Conservation (phyloP, 92 coral and sea anemone genomes). For the Parazoanthus swiftii region DNA sequence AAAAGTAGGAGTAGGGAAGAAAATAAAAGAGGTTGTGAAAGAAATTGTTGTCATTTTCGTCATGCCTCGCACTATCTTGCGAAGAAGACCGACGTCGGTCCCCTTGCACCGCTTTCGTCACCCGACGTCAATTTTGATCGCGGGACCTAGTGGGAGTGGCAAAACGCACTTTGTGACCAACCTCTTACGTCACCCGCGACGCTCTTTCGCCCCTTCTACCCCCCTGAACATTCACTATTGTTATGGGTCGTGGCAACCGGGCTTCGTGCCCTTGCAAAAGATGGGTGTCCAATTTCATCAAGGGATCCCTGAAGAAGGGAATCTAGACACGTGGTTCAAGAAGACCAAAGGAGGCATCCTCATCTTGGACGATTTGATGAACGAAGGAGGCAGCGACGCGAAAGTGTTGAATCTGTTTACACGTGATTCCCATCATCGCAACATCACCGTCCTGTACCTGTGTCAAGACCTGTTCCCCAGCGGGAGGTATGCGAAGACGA, state of each 20-base stretch:
- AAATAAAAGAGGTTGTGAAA: conserved; percentile 5
- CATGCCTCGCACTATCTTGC: not conserved
- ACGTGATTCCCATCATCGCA: no score
- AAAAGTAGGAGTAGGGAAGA: not conserved
- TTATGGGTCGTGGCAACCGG: no score
- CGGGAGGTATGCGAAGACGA: no score
- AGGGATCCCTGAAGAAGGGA: conserved; percentile 1
- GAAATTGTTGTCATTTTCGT: conserved; percentile 1
- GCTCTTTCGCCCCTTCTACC: no score
- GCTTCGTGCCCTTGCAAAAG: not conserved
- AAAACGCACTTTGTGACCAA: no score
- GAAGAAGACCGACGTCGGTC: not conserved
- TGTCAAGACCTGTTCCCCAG: no score
- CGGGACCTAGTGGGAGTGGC: no score
- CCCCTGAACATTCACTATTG: no score
- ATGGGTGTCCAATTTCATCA: conserved; percentile 1
- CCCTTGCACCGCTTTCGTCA: not conserved
- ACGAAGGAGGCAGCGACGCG: conserved; percentile 4
- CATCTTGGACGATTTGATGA: not conserved
- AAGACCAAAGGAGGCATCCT: no score
- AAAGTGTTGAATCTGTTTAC: not conserved
- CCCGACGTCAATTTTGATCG: no score
- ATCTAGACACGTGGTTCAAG: not conserved
- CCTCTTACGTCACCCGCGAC: no score
- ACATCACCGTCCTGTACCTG: no score